These are phyloP conservation scores for Colinus virginianus DNA, from an alignment of 2,113 vertebrate genomes.

Conservation along the genomic window DNA sequence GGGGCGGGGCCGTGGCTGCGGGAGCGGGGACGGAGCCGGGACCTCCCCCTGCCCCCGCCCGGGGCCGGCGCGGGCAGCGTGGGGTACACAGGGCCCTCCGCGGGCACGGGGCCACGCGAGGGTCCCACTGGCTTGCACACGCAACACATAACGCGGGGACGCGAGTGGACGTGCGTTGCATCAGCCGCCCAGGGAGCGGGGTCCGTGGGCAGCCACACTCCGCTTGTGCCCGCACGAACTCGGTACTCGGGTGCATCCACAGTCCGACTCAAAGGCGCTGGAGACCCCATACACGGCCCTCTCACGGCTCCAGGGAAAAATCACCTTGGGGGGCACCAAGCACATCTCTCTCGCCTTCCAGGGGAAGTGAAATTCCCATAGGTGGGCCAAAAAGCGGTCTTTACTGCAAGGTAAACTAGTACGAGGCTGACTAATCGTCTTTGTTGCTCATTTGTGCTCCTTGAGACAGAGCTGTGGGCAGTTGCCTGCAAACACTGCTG, in stretches of 20 bases:
- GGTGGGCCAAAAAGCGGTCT: rapidly evolving
- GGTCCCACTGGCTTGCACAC: neutral
- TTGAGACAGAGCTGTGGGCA: neutral
- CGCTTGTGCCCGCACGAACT: rapidly evolving
- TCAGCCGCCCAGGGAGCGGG: neutral
- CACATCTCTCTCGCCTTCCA: neutral
- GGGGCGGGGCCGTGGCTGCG: slow-evolving; percentile 73
- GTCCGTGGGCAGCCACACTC: too few relatives aligned
- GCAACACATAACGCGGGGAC: neutral
- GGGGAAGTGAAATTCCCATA: neutral
- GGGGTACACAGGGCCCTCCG: neutral
- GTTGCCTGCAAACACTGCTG: neutral
- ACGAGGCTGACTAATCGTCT: neutral
- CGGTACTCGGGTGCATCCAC: rapidly evolving
- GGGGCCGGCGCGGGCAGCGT: neutral
- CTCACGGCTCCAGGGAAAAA: neutral
- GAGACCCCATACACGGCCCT: neutral
- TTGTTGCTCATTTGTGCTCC: neutral
- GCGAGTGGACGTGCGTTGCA: slow-evolving; percentile 69
- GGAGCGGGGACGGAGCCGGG: slow-evolving; percentile 41
- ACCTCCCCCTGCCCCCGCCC: neutral
- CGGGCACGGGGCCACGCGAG: neutral
- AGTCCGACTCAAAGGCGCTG: neutral
- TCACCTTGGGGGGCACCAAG: neutral
- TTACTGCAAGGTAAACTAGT: neutral